Base-by-base conservation (phyloP, 2,888 invertebrate genomes). In the Habroteleia sp. region DNA sequence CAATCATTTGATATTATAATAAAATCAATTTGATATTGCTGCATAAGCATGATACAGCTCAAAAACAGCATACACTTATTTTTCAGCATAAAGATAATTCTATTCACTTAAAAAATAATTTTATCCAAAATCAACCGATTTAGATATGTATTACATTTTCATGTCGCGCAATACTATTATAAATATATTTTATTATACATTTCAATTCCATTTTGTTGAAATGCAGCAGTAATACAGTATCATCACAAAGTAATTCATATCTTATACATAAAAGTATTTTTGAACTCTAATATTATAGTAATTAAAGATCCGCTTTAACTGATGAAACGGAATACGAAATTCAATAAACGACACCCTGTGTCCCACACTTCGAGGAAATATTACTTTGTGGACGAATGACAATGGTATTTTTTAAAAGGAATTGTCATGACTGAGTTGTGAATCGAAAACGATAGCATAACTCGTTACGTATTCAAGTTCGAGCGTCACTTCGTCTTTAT, bases 391-490 rank as follows among this genome's bases (percentile, higher is more conserved):
- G 14, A 14, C 6, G 42, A 63, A 50, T 50, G 56, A 52, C 52
- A 68, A 25, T 68, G 35, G 62, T 42, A 48, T 37, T 58, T 56
- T 29, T 65, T 27, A 56, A 72, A 72, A 41, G 39, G 72, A 77
- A 76, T 77, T 77, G 71, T 65, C 72, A 58, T 58, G 50, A 69
- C 50, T 33, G 52, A 54, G 35, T 71, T 68, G 41, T 63, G 50
- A 44, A 25, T 46, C 60, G 65, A 69, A 68, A 50, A 74, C 69
- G 71, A 66, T 71, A 69, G 46, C 63, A 46, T 31, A 69, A 39
- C 77, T 85, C 82, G 80, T 85, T 84, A 83, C 77, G 84, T 84
- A 83, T 84, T 81, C 85, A 81, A 77, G 65, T 76, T 80, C 71
- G 78, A 79, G 66, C 76, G 81, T 82, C 81, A 79, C 79, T 79